These are phyloP conservation scores for Catagonus wagneri DNA, from an alignment of 2,113 vertebrate genomes.

Conservation along the genomic window DNA sequence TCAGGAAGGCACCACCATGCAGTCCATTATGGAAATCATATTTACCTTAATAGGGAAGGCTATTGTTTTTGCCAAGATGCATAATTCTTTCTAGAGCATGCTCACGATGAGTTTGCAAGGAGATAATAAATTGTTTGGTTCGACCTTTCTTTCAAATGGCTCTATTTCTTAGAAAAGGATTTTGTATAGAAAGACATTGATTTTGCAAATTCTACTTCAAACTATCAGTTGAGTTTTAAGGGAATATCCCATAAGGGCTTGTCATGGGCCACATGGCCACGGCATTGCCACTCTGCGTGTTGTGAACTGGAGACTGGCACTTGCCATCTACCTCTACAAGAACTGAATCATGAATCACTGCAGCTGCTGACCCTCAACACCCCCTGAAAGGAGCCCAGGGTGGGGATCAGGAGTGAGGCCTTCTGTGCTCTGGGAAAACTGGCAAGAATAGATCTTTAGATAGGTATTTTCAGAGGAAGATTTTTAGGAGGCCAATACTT, in stretches of 20 bases:
- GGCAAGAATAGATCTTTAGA: too few relatives aligned
- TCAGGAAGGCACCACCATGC: background rate
- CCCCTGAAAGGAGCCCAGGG: too few relatives aligned
- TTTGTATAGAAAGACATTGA: background rate
- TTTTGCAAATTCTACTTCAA: constrained; percentile 31
- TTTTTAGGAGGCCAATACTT: too few relatives aligned
- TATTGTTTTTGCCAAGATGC: background rate
- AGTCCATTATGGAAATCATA: constrained; percentile 62
- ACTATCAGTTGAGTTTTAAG: background rate
- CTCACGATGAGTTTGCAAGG: background rate
- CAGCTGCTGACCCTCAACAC: too few relatives aligned
- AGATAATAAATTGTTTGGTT: background rate
- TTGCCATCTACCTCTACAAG: too few relatives aligned
- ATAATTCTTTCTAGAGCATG: background rate
- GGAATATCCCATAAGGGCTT: background rate
- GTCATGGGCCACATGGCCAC: background rate
- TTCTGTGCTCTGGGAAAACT: too few relatives aligned
- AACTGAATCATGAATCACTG: too few relatives aligned
- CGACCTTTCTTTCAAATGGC: background rate
- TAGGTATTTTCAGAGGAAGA: too few relatives aligned
- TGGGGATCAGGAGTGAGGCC: too few relatives aligned
- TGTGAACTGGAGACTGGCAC: too few relatives aligned
- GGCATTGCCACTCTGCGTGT: background rate
- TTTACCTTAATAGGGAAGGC: background rate
- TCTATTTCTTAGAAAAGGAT: background rate